phyloP scores from a whole-genome alignment of 2,888 invertebrate genomes.

The Eupithecia subumbrata region DNA sequence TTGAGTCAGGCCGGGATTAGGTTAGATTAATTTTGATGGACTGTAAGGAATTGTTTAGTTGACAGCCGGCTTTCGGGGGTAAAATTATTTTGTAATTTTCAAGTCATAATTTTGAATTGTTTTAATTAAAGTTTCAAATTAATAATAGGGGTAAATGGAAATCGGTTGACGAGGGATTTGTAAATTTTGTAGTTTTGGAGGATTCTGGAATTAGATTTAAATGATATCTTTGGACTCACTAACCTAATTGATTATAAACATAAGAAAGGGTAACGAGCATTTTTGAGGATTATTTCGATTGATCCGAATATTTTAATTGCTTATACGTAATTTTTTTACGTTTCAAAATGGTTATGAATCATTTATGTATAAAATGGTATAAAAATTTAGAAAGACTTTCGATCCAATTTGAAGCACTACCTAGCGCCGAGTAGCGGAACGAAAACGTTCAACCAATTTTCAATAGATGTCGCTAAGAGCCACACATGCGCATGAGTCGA shows the following conservation, averaged over 20 bases:
- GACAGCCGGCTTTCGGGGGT: constrained; percentile 73
- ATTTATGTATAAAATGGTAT: background rate
- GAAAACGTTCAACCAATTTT: constrained; percentile 33
- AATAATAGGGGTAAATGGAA: constrained; percentile 60
- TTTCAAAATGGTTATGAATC: background rate
- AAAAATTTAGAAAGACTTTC: background rate
- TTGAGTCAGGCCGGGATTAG: constrained; percentile 76
- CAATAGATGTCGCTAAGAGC: constrained; percentile 63
- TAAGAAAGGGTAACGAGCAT: background rate
- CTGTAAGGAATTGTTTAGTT: constrained; percentile 78
- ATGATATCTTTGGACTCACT: background rate
- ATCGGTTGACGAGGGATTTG: constrained; percentile 62
- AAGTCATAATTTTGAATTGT: constrained; percentile 71
- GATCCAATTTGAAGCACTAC: background rate
- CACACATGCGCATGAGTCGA: constrained; percentile 57
- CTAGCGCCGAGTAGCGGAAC: constrained; percentile 52
- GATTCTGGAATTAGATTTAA: background rate
- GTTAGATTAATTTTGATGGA: constrained; percentile 83
- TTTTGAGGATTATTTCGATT: background rate
- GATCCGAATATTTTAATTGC: background rate
- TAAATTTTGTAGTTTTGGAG: constrained; percentile 45
- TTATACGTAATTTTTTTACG: too few relatives aligned
- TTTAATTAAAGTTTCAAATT: constrained; percentile 77
- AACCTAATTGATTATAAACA: background rate
- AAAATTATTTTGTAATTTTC: constrained; percentile 77